Evolutionary conservation across 1,140 invertebrate genomes (phyloP), one percentile per base, ranked within the genome.

Genomic region (Trichonephila inaurata): DNA sequence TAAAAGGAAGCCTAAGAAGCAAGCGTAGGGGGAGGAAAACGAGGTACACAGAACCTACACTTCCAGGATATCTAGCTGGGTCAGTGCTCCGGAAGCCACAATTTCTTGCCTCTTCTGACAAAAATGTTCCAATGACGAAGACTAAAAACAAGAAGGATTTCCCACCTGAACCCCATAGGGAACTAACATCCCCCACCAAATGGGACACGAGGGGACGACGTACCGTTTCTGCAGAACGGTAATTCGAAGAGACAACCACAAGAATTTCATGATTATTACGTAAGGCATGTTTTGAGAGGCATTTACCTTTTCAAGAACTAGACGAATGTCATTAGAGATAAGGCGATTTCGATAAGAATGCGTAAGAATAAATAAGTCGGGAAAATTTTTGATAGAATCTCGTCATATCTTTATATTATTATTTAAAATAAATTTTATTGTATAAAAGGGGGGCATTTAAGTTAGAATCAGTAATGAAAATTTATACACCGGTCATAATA

Each of bases 71-170:
- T 83, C 44, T 58, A 7, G 7, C 24, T 83, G 82, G 82, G 82
- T 83, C 82, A 83, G 40, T 83, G 82, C 40, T 83, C 82, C 82
- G 82, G 82, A 83, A 83, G 44, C 44, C 40, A 10, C 44, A 51
- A 60, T 19, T 83, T 77, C 72, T 77, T 19, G 72, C 28, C 72
- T 77, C 66, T 69, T 21, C 3, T 69, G 14, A 77, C 24, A 77
- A 77, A 24, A 77, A 16, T 14, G 69, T 28, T 24, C 19, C 66
- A 14, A n/a, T 28, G 66, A 69, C 24, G 12, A n/a, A n/a, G 19
- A 66, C 3, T 21, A n/a, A 24, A 77, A 77, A 40, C 72, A 77
- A 18, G 72, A 77, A 28, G 72, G 72, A 16, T 40, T 40, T 40
- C 18, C 28, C 72, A 24, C 72, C 28, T 33, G 18, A 28, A 77